Evolutionary conservation across 2,888 invertebrate species (phyloP).

Genomic region (Pyrrhia umbra): DNA sequence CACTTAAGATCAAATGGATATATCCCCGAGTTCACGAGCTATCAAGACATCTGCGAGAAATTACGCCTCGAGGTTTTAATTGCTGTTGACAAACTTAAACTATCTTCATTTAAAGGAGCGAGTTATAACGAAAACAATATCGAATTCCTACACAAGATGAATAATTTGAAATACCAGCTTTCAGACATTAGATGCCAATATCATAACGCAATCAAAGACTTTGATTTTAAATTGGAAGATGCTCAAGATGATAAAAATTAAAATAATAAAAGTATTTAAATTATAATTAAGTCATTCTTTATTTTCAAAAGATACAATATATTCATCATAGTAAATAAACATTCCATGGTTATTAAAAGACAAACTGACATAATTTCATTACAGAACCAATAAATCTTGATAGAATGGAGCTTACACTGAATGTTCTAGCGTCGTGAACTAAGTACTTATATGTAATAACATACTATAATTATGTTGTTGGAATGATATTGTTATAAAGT

Average conservation of each 20-base stretch:
- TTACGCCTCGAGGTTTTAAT: conserved; percentile 58
- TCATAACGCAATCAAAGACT: conserved; percentile 47
- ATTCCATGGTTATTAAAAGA: conserved; percentile 38
- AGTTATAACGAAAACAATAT: conserved; percentile 21
- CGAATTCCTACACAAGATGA: conserved; percentile 46
- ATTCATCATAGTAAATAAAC: conserved; percentile 37
- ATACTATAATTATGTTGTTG: conserved; percentile 57
- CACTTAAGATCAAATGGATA: conserved; percentile 17
- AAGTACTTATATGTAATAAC: conserved; percentile 57
- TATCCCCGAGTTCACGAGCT: conserved; percentile 37
- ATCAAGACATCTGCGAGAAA: conserved; percentile 57
- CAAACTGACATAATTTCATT: conserved; percentile 18
- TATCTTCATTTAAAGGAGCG: conserved; percentile 20
- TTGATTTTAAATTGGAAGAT: conserved; percentile 14
- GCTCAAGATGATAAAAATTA: not conserved
- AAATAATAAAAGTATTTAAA: not conserved
- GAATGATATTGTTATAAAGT: conserved; percentile 68
- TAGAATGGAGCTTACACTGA: conserved; percentile 44
- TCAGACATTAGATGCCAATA: conserved; percentile 49
- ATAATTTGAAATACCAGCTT: conserved; percentile 44
- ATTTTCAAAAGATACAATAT: conserved; percentile 40
- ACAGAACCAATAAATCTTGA: conserved; percentile 12
- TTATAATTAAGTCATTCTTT: conserved; percentile 30
- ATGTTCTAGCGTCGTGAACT: conserved; percentile 67
- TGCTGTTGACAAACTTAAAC: conserved; percentile 58